Base-by-base conservation (phyloP, 2,888 invertebrate species). In the Netelia fuscicornis region DNA sequence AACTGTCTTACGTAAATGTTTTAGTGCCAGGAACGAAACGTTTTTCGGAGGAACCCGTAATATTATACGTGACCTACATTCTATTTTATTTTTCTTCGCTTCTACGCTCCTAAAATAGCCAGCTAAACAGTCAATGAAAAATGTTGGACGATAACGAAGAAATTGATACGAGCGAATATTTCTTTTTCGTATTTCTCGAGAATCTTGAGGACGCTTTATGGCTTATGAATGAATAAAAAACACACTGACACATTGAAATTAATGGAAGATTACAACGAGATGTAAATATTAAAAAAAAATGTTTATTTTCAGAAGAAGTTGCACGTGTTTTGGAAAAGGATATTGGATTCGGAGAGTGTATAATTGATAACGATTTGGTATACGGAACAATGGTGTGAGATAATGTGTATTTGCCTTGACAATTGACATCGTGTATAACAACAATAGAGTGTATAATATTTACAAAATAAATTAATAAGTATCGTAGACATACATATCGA, bases 381-480 rank as follows among this genome's bases (percentile, higher is more conserved):
- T 62, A 81, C 67, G 70, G 76, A 86, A 86, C 72, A 86, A 84
- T 92, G 85, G 89, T 90, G 88, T 91, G 91, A 91, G 88, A 91
- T 89, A 91, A 91, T 90, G 89, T 92, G 91, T 92, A 90, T 92
- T 91, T 88, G 87, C 86, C 85, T 90, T 89, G 87, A 89, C 88
- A 87, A 84, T 90, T 91, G 91, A 90, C 89, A 89, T 90, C 87
- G 91, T 92, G 92, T 30, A 30, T 92, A 92, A 92, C 91, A 92
- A 92, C 91, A 91, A 90, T 89, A 88, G 87, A 88, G 83, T 91
- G 90, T 92, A 91, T 91, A 92, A 90, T 92, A 93, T 93, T 93
- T 93, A 93, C 92, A 93, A 93, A 92, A 92, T 92, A 92, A 92
- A 92, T 92, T 92, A 92, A 65, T 80, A 89, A 89, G 84, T 91